Conservation (phyloP, 2,888 invertebrate species). For the Coleophora deauratella region DNA sequence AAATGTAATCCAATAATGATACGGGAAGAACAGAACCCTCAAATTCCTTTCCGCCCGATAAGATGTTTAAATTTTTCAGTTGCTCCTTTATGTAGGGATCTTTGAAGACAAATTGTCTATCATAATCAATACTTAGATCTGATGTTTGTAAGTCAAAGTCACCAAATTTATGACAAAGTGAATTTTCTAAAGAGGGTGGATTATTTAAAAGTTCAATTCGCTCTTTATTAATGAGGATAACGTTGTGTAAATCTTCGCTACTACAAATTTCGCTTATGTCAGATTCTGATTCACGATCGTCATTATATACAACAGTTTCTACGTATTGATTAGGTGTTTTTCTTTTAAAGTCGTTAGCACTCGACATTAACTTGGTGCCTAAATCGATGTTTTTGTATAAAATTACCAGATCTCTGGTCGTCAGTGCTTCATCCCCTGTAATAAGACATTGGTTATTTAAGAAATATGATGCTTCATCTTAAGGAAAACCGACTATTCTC, state of each 20-base stretch:
- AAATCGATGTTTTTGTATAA: slow-evolving; percentile 58
- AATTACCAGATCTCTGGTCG: slow-evolving; percentile 48
- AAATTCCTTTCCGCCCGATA: slow-evolving; percentile 25
- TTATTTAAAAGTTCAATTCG: slow-evolving; percentile 41
- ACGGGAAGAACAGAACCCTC: slow-evolving; percentile 36
- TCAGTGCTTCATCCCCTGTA: slow-evolving; percentile 25
- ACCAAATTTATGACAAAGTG: slow-evolving; percentile 48
- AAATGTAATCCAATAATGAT: slow-evolving; percentile 54
- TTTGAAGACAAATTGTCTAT: slow-evolving; percentile 38
- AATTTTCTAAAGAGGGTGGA: slow-evolving; percentile 34
- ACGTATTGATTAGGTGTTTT: slow-evolving; percentile 48
- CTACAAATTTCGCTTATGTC: slow-evolving; percentile 44
- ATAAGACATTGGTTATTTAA: too few relatives aligned
- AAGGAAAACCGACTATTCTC: too few relatives aligned
- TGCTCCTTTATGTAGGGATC: slow-evolving; percentile 44
- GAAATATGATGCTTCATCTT: too few relatives aligned
- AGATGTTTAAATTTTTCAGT: slow-evolving; percentile 29
- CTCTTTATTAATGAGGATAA: slow-evolving; percentile 45
- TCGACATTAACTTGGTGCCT: slow-evolving; percentile 38
- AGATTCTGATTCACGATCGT: slow-evolving; percentile 47
- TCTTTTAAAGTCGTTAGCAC: slow-evolving; percentile 25
- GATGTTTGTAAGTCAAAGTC: slow-evolving; percentile 38
- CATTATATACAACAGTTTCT: slow-evolving; percentile 50
- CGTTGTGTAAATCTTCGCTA: slow-evolving; percentile 38
- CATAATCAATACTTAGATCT: slow-evolving; percentile 28